These are phyloP conservation scores for Portevinia maculata DNA, from an alignment of 2,888 invertebrate species.

Conservation along the genomic window DNA sequence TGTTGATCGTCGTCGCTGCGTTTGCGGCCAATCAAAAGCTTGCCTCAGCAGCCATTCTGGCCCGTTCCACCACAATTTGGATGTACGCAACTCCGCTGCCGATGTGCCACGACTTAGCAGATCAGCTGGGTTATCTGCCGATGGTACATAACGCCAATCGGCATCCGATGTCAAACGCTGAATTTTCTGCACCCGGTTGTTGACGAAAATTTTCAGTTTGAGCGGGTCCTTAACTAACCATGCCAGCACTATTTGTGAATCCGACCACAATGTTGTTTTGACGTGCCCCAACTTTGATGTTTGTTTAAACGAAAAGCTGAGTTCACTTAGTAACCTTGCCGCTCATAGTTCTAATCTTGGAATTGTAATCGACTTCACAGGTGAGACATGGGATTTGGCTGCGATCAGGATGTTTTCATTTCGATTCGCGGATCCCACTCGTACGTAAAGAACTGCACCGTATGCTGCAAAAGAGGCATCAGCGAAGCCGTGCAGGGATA, in stretches of 20 bases:
- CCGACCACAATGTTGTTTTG: not conserved
- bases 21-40: not conserved
- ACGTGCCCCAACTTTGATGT: not conserved
- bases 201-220: not conserved
- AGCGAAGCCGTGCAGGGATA: no score
- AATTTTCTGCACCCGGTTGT: conserved; percentile 9
- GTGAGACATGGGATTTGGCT: conserved; percentile 3
- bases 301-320: no score
- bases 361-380: not conserved
- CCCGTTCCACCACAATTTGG: conserved; percentile 14
- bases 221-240: not conserved
- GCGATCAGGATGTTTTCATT: not conserved
- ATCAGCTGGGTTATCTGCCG: no score
- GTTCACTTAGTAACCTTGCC: not conserved
- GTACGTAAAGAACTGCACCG: not conserved
- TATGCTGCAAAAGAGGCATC: not conserved
- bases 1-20: no score
- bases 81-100: not conserved
- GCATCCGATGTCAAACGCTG: no score
- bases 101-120: not conserved
- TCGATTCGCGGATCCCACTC: not conserved
- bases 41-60: not conserved
- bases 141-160: no score
- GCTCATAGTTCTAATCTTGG: conserved; percentile 13
- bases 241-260: conserved; percentile 1